phyloP scores from a whole-genome alignment of 2,113 vertebrate genomes.

The Lutjanus erythropterus region DNA sequence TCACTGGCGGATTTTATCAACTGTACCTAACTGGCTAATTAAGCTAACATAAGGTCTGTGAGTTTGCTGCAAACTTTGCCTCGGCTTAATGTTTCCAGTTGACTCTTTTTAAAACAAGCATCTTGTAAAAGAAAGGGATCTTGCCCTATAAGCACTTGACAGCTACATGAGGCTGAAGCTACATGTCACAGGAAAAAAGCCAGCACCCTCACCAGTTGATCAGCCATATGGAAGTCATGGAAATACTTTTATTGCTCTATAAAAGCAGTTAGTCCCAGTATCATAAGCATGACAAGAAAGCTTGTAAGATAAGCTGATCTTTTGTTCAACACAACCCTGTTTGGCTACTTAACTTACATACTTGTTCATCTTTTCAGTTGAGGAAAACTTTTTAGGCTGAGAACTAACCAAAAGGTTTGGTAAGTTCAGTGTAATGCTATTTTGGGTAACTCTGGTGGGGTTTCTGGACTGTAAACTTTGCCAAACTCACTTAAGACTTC shows the following conservation, averaged over 20 bases:
- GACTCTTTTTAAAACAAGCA: not conserved
- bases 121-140: not conserved
- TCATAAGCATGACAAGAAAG: not conserved
- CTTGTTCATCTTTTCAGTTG: not conserved
- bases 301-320: not conserved
- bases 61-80: not conserved
- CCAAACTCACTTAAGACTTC: not conserved
- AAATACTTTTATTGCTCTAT: not conserved
- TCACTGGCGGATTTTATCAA: not conserved
- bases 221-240: not conserved
- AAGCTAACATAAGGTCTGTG: not conserved
- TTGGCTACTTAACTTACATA: not conserved
- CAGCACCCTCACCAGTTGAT: too few relatives aligned
- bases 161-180: not conserved
- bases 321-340: not conserved
- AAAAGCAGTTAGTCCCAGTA: not conserved
- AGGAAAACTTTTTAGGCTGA: too few relatives aligned
- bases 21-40: not conserved
- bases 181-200: too few relatives aligned
- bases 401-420: too few relatives aligned
- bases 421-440: not conserved
- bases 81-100: not conserved
- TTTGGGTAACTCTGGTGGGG: not conserved
- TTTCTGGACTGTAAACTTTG: not conserved
- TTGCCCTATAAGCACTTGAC: not conserved